phyloP scores from a whole-genome alignment of 2,113 vertebrate species.

The Uria aalge region DNA sequence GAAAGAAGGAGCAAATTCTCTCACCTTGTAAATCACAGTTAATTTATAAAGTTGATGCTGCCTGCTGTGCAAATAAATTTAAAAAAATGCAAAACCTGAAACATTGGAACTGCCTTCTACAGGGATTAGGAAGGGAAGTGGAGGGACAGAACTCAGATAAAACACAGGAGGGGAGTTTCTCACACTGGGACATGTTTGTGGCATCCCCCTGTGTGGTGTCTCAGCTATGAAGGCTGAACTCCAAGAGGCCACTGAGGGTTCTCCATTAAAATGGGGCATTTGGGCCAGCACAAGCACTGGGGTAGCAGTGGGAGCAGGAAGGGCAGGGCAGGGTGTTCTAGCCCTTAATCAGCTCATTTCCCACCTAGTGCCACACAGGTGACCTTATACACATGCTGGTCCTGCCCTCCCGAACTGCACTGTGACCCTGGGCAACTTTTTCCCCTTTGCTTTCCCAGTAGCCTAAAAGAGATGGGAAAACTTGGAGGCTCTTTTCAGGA shows the following conservation, averaged over 20 bases:
- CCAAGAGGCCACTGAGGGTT: neutral
- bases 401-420: neutral
- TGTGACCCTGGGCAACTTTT: neutral
- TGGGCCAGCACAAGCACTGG: fast-evolving
- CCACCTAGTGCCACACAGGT: neutral
- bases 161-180: neutral
- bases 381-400: neutral
- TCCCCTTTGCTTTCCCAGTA: neutral
- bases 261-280: neutral
- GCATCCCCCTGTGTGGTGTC: fast-evolving
- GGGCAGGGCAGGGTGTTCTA: neutral
- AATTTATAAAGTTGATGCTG: neutral
- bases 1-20: neutral
- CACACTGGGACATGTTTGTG: fast-evolving
- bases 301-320: neutral
- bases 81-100: neutral
- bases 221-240: neutral
- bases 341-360: neutral
- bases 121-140: neutral
- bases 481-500: neutral
- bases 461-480: neutral
- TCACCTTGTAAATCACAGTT: neutral
- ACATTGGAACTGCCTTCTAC: neutral
- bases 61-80: neutral
- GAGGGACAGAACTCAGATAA: neutral